Percentiles rank a stretch among this genome's conserved stretches.
Evolutionary conservation across 2,113 vertebrate species (phyloP).

Genomic region (Clarias batrachus): DNA sequence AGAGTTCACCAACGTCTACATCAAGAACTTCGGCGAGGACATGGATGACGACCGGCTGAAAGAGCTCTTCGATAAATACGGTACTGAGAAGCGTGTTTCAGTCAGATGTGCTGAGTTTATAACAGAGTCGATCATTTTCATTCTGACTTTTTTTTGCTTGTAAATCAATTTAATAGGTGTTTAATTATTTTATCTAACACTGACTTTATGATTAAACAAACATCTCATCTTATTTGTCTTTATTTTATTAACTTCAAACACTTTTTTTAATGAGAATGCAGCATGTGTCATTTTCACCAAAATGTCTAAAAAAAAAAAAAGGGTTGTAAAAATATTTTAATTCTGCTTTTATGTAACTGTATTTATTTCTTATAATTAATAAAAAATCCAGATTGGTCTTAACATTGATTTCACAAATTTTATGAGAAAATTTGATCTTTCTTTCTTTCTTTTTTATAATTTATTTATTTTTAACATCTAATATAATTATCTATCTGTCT

Average conservation of each 20-base stretch:
- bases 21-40: slow-evolving; percentile 98
- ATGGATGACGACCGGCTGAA: slow-evolving; percentile 90
- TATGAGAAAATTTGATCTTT: background rate
- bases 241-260: background rate
- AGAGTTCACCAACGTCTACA: slow-evolving; percentile 98
- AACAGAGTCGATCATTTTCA: background rate
- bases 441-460: no score
- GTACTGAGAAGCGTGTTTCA: slow-evolving; percentile 60
- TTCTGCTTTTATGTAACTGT: background rate
- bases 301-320: no score
- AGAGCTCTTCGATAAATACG: slow-evolving; percentile 93
- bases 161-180: background rate
- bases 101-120: background rate
- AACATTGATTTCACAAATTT: background rate
- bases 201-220: background rate
- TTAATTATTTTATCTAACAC: background rate
- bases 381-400: background rate
- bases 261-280: background rate
- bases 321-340: no score
- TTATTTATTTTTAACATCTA: background rate
- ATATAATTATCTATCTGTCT: background rate
- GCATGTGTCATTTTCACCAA: background rate
- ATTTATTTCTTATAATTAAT: background rate
- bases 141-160: background rate
- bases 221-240: background rate